These are phyloP conservation scores for Notoglanidium macrostoma DNA, from an alignment of 2,797 vertebrate genomes.

Conservation along the genomic window DNA sequence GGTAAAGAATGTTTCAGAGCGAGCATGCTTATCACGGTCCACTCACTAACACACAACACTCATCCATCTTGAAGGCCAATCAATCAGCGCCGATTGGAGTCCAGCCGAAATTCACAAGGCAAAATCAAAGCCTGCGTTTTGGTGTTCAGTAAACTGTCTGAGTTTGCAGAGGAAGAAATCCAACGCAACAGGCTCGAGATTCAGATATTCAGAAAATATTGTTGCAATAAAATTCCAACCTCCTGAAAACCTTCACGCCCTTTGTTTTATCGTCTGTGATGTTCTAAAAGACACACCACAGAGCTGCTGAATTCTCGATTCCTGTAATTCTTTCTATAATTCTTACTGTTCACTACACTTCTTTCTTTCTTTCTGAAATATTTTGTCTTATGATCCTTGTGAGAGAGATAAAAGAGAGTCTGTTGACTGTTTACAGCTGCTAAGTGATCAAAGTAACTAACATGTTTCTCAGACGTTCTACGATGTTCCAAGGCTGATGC, in stretches of 20 bases:
- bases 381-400: neutral
- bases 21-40: slow-evolving; percentile 23
- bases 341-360: neutral
- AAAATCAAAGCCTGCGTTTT: neutral
- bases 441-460: neutral
- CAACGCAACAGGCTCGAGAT: neutral
- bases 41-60: slow-evolving; percentile 30
- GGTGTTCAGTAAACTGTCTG: neutral
- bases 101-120: slow-evolving; percentile 7
- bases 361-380: neutral
- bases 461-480: neutral
- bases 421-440: neutral
- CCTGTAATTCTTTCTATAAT: neutral
- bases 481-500: neutral
- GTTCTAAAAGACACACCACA: neutral
- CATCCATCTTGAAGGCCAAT: slow-evolving; percentile 43
- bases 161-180: neutral
- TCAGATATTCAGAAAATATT: neutral
- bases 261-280: no score
- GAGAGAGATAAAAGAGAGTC: neutral
- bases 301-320: neutral
- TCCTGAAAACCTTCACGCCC: neutral
- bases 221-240: neutral
- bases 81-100: slow-evolving; percentile 23
- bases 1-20: slow-evolving; percentile 32